These are phyloP conservation scores for Naja naja DNA, from an alignment of 2,113 vertebrate species.

Conservation along the genomic window DNA sequence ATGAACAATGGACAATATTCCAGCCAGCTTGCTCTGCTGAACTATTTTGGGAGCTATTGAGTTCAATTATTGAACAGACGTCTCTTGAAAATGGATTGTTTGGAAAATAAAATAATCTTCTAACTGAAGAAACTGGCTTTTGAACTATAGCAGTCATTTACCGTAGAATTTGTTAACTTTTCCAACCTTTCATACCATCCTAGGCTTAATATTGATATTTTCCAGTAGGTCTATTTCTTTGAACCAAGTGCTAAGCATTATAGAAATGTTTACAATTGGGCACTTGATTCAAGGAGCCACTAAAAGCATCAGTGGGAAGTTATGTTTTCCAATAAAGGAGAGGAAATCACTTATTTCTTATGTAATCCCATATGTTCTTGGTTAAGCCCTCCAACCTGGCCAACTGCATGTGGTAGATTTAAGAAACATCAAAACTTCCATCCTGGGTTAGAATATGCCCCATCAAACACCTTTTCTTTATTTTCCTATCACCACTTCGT, in stretches of 20 bases:
- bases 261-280: slow-evolving; percentile 25
- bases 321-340: background rate
- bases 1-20: slow-evolving; percentile 56
- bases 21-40: background rate
- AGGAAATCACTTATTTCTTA: background rate
- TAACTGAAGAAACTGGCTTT: slow-evolving; percentile 54
- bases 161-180: slow-evolving; percentile 39
- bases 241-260: slow-evolving; percentile 7
- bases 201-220: background rate
- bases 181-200: slow-evolving; percentile 24
- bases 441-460: slow-evolving; percentile 14
- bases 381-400: slow-evolving; percentile 48
- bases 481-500: slow-evolving; percentile 20
- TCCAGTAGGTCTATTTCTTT: slow-evolving; percentile 32
- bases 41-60: slow-evolving; percentile 55
- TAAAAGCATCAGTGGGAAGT: background rate
- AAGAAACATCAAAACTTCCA: background rate
- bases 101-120: slow-evolving; percentile 33
- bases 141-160: slow-evolving; percentile 7
- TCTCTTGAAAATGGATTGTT: slow-evolving; percentile 40
- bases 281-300: background rate
- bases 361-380: background rate
- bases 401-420: background rate
- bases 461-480: background rate
- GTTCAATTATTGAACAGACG: slow-evolving; percentile 62